Base-by-base conservation (phyloP, 2,888 invertebrate species). In the Acleris cristana region DNA sequence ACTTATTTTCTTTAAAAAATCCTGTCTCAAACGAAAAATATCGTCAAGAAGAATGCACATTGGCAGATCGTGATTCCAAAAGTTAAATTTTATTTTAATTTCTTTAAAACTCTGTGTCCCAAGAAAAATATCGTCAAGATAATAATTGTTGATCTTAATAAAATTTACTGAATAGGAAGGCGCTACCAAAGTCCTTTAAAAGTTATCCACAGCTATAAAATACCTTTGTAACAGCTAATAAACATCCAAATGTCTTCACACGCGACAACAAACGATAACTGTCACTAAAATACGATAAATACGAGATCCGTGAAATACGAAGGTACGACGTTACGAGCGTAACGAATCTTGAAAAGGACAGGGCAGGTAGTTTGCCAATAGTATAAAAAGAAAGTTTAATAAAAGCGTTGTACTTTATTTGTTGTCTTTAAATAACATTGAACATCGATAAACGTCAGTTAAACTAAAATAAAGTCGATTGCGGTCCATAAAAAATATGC, bases 401-500 rank as follows among this genome's bases (percentile, higher is more conserved):
- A 21, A 51, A 19, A 51, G 12, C 51, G 3, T 19, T 21, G 49
- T 12, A 19, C 8, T 51, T 8, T 51, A 18, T 51, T 51, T 10
- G 8, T 18, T 51, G 19, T 19, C 8, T 51, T 51, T 51, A 21
- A 51, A 51, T 19, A 12, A 21, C 21, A 19, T 48, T n/a, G 14
- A 45, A 48, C 18, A 18, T 48, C 16, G 48, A 48, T 48, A n/a
- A 48, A 16, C 18, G 18, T 48, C 48, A 48, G 48, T 8, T 18
- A 16, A 18, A 48, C 18, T n/a, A 18, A 16, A 48, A 48, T 7
- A 48, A 45, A n/a, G 48, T n/a, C 16, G n/a, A n/a, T 48, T 48
- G 18, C 56, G 61, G 61, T 23, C 21, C 45, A 52, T 61, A 61
- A 66, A 66, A 65, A 57, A 56, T 49, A 56, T 55, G 10, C 21